Evolutionary conservation across 2,797 vertebrate genomes (phyloP), one percentile per base, ranked within the genome.

Genomic region (Astyanax mexicanus): DNA sequence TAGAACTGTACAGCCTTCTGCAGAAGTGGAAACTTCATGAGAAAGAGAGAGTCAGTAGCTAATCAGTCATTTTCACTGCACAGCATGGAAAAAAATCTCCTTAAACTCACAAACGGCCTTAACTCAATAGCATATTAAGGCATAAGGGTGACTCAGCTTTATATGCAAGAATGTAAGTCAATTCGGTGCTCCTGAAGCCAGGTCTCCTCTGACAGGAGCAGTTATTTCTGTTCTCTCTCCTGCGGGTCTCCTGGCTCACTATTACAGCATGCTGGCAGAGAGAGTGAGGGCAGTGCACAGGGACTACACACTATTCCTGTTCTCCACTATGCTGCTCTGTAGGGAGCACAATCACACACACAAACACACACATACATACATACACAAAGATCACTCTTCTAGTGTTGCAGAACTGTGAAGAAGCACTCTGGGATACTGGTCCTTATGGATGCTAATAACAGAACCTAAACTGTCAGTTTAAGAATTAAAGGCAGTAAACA

Each of bases 111-210:
- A n/a, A 49, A 13, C 44, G 17, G 44, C n/a, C 45, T 15, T 15
- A 15, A 44, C 40, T 13, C 40, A 44, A 13, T 13, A 13, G 10
- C 40, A 12, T 40, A 15, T 13, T 13, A 44, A 49, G n/a, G 29
- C 58, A 37, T 47, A 55, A 32, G 19, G 65, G 54, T 78, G 76
- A 70, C 67, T 78, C 73, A 74, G 80, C 57, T 49, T 82, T 79
- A 60, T 70, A 81, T 84, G 92, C 90, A 82, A 84, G 88, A 87
- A 90, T 86, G 49, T 7, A 23, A 67, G 72, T 77, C 25, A 69
- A 69, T 19, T 57, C 35, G 61, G 27, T 66, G 64, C 62, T 68
- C 27, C 35, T 38, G 27, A 44, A 73, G 65, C 37, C 54, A 62
- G 67, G 44, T 57, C 72, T 83, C 72, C 62, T 74, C 57, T 78